A percentile compares a stretch with the other conserved stretches of the same genome.
Conservation (phyloP, 1,140 invertebrate species). For the Atopsyche davidsoni region DNA sequence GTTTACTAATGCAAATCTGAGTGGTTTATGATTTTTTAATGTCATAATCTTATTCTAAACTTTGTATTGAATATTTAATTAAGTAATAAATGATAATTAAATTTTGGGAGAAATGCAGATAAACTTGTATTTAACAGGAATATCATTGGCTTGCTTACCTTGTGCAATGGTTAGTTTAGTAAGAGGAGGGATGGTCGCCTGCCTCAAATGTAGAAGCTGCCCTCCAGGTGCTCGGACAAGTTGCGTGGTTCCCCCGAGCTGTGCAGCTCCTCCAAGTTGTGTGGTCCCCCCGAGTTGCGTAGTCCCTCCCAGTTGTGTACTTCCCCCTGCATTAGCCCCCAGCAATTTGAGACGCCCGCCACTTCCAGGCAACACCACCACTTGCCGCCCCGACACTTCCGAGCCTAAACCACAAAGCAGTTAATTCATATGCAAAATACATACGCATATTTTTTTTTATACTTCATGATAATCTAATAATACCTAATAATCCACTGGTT, state of each 20-base stretch:
- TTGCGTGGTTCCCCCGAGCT: neutral
- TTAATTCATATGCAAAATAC: neutral
- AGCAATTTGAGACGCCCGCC: slow-evolving; percentile 15
- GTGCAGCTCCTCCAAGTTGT: slow-evolving; percentile 6
- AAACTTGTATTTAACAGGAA: no score
- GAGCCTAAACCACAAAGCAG: neutral
- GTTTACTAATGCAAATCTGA: no score
- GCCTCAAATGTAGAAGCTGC: slow-evolving; percentile 22
- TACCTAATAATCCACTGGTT: slow-evolving; percentile 29
- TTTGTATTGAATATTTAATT: slow-evolving; percentile 6
- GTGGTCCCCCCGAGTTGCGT: neutral
- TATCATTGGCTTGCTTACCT: no score
- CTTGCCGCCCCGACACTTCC: slow-evolving; percentile 19
- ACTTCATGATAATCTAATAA: neutral
- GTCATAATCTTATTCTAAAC: no score
- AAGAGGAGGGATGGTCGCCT: slow-evolving; percentile 11
- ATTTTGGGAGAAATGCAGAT: no score
- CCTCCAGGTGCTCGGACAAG: neutral
- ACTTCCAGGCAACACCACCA: slow-evolving; percentile 19
- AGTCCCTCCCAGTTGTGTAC: no score
- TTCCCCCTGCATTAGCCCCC: no score
- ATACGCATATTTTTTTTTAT: no score
- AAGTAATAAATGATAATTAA: no score
- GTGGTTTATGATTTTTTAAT: no score
- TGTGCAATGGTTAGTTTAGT: slow-evolving; percentile 20